Evolutionary conservation across 92 coral and sea anemone genomes (phyloP), one percentile per base, ranked within the genome.

Genomic region (Bergia puertoricense): DNA sequence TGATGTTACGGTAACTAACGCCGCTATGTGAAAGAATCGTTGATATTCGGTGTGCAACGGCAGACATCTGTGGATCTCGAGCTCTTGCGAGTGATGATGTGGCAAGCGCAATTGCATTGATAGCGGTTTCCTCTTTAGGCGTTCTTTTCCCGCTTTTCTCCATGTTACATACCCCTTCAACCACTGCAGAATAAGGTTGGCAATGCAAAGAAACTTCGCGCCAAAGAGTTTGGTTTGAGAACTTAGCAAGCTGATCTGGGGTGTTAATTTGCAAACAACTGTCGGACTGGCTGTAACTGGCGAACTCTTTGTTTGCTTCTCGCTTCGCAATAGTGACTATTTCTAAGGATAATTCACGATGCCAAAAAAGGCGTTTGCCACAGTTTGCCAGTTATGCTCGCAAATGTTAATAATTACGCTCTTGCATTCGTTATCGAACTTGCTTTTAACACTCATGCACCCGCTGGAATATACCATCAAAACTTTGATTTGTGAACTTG

Each of bases 1-100:
- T 85, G 43, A 88, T 73, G 50, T 91, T 91, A 39, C 68, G 82
- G 67, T 37, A 71, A 39, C 89, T 88, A 38, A 89, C 88, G 7
- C 94, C 94, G 74, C 94, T 91, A 48, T 48, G 54, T 48, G 54
- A 48, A 48, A 48, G 54, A 48, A 48, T 48, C 54, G 54, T 48
- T 8, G 54, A 48, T 48, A 91, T 88, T 45, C 89, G 59, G 72
- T 66, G 14, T 15, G n/a, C 20, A 16, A 88, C 84, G 6, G 93
- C 89, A 7, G 91, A 91, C 91, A 88, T 91, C 45, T 48, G 66
- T 65, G 93, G 91, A 76, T 91, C 84, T 85, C 91, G 76, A 42
- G 85, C 83, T 11, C 93, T 90, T 65, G 84, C 71, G 22, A 91
- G 62, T 18, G 88, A 38, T 0, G 93, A 85, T n/a, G 81, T 67